A percentile compares a stretch with the other conserved stretches of the same genome.
phyloP scores from a whole-genome alignment of 1,140 invertebrate genomes.

The Brachystomella parvula region DNA sequence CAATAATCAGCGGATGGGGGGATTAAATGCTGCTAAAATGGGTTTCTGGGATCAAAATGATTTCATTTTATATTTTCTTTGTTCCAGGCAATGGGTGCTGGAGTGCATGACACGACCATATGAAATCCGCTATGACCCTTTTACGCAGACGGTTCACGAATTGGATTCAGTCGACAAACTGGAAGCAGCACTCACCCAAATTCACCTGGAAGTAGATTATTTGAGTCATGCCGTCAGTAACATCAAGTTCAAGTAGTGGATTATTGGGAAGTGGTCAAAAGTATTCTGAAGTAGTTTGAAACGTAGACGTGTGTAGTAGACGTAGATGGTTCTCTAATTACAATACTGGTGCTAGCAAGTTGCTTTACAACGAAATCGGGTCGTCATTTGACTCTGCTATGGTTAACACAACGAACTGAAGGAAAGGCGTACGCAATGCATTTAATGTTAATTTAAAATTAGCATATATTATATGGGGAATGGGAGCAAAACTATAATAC shows the following conservation, averaged over 20 bases:
- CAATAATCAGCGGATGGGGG: no score
- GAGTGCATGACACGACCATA: slow-evolving; percentile 75
- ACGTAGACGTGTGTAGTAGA: no score
- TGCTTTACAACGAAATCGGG: no score
- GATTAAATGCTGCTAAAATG: not conserved
- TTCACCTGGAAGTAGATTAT: slow-evolving; percentile 74
- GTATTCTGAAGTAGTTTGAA: not conserved
- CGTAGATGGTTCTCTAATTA: no score
- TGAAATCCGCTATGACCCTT: slow-evolving; percentile 92
- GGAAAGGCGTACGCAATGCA: no score
- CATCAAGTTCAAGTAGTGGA: slow-evolving; percentile 29
- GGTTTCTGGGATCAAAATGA: not conserved
- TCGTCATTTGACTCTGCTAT: no score
- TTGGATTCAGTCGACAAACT: slow-evolving; percentile 78
- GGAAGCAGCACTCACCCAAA: slow-evolving; percentile 65
- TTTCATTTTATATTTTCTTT: slow-evolving; percentile 23
- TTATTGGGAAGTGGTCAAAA: not conserved
- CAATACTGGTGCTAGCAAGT: no score
- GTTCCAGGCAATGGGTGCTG: slow-evolving; percentile 67
- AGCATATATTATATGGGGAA: no score
- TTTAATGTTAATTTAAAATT: no score
- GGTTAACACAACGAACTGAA: no score
- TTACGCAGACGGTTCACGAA: slow-evolving; percentile 88
- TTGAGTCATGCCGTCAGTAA: slow-evolving; percentile 64
- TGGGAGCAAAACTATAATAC: not conserved